phyloP scores from a whole-genome alignment of 23 tunicate genomes.

The Halocynthia aurantium region DNA sequence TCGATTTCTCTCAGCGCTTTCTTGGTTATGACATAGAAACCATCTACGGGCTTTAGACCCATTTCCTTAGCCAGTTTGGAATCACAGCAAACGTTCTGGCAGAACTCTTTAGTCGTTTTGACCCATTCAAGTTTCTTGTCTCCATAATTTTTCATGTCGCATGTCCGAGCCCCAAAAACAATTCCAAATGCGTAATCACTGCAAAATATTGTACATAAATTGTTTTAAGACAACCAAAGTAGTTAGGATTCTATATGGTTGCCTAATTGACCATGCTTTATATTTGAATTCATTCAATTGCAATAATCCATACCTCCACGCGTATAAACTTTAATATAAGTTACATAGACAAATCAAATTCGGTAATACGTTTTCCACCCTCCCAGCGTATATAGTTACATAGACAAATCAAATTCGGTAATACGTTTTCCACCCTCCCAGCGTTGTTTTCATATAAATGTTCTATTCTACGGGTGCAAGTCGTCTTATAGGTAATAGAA shows the following conservation, averaged over 20 bases:
- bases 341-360: too few species aligned
- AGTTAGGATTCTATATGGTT: not conserved
- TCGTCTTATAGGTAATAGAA: too few species aligned
- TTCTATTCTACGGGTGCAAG: not conserved
- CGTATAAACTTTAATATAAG: too few species aligned
- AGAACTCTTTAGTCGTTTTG: not conserved
- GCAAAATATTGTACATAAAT: not conserved
- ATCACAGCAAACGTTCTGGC: not conserved
- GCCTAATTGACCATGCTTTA: too few species aligned
- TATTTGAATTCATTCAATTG: too few species aligned
- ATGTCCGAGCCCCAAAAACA: not conserved
- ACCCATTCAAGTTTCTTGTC: not conserved
- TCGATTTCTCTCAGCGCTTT: not conserved
- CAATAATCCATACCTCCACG: too few species aligned
- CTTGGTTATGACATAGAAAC: slow-evolving; percentile 1
- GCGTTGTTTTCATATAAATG: too few species aligned
- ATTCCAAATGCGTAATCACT: slow-evolving; percentile 6
- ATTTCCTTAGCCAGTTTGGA: not conserved
- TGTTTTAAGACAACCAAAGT: not conserved
- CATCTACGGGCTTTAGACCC: not conserved
- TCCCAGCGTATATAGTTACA: too few species aligned
- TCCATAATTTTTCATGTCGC: not conserved
- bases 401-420: too few species aligned
- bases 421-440: too few species aligned
- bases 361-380: too few species aligned